These are phyloP conservation scores for Acropternis orthonyx DNA, from an alignment of 2,797 vertebrate genomes.

Conservation along the genomic window DNA sequence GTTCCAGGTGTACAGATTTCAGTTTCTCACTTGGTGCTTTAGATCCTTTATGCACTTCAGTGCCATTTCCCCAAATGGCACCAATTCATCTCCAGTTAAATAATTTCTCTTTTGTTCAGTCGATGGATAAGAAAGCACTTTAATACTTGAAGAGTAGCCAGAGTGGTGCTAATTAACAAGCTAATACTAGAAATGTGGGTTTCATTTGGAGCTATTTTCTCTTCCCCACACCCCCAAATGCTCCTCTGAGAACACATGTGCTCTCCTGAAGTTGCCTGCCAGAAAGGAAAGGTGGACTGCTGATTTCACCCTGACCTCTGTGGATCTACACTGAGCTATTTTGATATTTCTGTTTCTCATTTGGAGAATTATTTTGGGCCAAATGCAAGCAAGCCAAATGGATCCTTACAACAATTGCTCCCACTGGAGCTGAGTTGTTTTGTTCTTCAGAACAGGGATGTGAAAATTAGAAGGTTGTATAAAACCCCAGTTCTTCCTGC, in stretches of 20 bases:
- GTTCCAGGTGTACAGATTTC: neutral
- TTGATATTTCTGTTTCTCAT: conserved; percentile 1
- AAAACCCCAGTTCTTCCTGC: neutral
- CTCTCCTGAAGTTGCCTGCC: neutral
- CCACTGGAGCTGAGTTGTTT: neutral
- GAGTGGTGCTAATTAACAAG: neutral
- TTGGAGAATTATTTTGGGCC: neutral
- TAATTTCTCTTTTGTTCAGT: neutral
- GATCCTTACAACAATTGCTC: neutral
- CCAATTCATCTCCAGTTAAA: neutral
- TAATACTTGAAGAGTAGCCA: neutral
- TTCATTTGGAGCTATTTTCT: neutral
- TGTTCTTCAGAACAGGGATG: neutral
- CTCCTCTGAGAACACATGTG: neutral
- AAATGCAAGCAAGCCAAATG: neutral
- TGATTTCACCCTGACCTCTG: neutral
- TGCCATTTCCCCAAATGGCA: neutral
- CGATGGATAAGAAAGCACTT: neutral
- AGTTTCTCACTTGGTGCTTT: neutral
- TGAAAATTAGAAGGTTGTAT: neutral
- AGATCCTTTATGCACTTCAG: neutral
- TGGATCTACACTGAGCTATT: neutral
- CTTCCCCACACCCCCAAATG: neutral
- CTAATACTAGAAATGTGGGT: neutral
- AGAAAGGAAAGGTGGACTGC: conserved; percentile 10